Base-by-base conservation (phyloP, 2,888 invertebrate genomes). In the Xestia sexstrigata region DNA sequence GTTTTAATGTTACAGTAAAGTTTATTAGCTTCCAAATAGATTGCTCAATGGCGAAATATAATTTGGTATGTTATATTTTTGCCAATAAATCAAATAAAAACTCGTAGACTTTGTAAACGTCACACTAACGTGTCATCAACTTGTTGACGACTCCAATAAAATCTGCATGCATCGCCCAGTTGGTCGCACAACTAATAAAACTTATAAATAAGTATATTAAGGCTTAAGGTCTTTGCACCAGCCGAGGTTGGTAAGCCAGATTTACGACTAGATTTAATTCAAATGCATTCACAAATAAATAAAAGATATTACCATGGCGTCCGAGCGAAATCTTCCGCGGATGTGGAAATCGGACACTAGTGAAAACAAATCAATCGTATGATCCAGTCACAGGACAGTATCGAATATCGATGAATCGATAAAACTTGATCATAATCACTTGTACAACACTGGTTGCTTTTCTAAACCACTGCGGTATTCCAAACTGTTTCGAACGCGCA, bases 281-380 rank as follows among this genome's bases (percentile, higher is more conserved):
- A 67, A 67, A 78, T 79, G 60, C 70, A 82, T 70, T 67, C 55
- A 70, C 30, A 79, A 70, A 79, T 26, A 87, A 71, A 80, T 45
- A 66, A 86, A 81, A 82, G 71, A 89, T 83, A 88, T 90, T 93
- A 93, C 93, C 93, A 89, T 89, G 75, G 74, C 84, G 84, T 90
- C 88, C 86, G 84, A 79, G 87, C 83, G 80, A 89, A 90, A 88
- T 90, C 90, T 90, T 92, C 90, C 86, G 86, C 89, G 82, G 82
- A 88, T 83, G 83, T 87, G 77, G 89, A 89, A 89, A 90, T 88
- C 87, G 88, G 87, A 89, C 88, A 91, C 90, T 88, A 78, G 83
- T 78, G 79, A 84, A 88, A 88, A 89, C 89, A 89, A 89, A 87
- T 85, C 81, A 84, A 89, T 86, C 78, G 87, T 78, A 89, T n/a